Evolutionary conservation across 2,113 vertebrate species (phyloP).

Genomic region (Galeopterus variegatus): DNA sequence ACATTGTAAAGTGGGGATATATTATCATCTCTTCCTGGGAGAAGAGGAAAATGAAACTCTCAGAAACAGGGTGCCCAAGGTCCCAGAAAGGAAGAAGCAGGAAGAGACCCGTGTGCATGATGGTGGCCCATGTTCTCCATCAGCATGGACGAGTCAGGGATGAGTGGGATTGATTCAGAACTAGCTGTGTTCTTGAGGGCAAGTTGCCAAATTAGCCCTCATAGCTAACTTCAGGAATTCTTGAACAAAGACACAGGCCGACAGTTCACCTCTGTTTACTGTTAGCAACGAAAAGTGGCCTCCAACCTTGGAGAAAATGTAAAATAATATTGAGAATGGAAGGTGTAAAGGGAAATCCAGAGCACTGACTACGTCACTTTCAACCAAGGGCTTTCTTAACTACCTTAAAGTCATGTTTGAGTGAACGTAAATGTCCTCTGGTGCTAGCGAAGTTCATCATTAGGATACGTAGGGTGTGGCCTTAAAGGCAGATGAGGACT

Average conservation of each 20-base stretch:
- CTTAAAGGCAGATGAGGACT: neutral
- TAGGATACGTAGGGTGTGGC: neutral
- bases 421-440: neutral
- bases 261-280: neutral
- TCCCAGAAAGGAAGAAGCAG: neutral
- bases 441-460: neutral
- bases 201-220: neutral
- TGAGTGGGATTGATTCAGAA: neutral
- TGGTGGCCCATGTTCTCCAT: neutral
- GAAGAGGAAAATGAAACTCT: neutral
- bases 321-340: conserved; percentile 22
- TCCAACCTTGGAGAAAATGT: neutral
- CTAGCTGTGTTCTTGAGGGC: neutral
- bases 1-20: neutral
- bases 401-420: neutral
- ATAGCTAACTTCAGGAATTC: neutral
- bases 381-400: neutral
- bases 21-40: neutral
- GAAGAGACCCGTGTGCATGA: neutral
- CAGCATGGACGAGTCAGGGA: neutral
- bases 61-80: neutral
- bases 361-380: neutral
- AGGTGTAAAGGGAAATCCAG: neutral
- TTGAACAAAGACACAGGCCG: neutral
- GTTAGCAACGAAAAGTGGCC: neutral